phyloP scores from a whole-genome alignment of 2,888 invertebrate species.

The Rutpela maculata region DNA sequence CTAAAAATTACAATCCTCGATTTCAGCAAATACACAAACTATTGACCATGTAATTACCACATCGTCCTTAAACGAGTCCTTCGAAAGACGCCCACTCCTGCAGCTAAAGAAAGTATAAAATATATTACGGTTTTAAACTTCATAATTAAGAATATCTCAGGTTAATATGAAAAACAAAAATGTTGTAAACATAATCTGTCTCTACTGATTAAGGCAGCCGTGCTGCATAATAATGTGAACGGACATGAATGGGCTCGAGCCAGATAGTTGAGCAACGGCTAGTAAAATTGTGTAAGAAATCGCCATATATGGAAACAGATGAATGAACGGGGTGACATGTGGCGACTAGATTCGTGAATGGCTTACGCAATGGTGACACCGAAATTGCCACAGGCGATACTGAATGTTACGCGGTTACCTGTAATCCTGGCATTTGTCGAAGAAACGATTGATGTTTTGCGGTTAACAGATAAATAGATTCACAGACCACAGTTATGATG shows the following conservation, averaged over 20 bases:
- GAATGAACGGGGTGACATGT: constrained; percentile 67
- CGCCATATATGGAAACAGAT: constrained; percentile 67
- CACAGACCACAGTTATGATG: too few species aligned
- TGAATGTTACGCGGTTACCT: constrained; percentile 13
- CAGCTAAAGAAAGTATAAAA: neutral
- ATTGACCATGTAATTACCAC: neutral
- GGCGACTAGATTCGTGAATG: constrained; percentile 65
- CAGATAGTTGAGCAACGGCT: constrained; percentile 43
- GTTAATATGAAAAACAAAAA: constrained; percentile 5
- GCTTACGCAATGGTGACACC: constrained; percentile 53
- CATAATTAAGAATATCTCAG: neutral
- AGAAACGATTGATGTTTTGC: neutral
- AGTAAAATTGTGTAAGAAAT: constrained; percentile 69
- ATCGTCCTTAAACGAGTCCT: neutral
- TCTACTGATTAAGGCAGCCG: constrained; percentile 10
- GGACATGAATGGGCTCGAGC: constrained; percentile 42
- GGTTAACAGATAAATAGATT: too few species aligned
- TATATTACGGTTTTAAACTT: constrained; percentile 16
- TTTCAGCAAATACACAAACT: neutral
- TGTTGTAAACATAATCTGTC: constrained; percentile 24
- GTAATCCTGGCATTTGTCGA: neutral
- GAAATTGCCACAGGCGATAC: constrained; percentile 1
- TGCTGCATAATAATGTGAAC: constrained; percentile 23
- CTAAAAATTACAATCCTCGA: neutral
- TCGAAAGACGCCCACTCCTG: neutral